These are phyloP conservation scores for Gari tellinella DNA, from an alignment of 2,888 invertebrate genomes.

Conservation along the genomic window DNA sequence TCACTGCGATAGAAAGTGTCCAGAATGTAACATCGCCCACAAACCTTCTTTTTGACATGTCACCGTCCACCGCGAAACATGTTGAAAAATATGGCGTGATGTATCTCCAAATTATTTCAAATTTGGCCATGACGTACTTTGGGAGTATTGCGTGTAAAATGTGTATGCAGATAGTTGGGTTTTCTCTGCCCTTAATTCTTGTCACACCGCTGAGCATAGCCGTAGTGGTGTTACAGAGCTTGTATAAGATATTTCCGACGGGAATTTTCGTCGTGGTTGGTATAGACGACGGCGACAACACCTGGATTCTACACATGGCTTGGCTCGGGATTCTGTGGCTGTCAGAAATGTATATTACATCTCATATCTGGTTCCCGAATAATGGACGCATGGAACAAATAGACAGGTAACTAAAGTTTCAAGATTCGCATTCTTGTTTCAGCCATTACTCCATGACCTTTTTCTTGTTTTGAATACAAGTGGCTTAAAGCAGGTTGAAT, in stretches of 20 bases:
- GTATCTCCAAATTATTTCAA: conserved; percentile 62
- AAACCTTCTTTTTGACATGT: not conserved
- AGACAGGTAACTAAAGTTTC: conserved; percentile 66
- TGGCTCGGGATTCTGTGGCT: conserved; percentile 74
- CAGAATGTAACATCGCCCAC: too few relatives aligned
- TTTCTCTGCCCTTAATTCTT: conserved; percentile 84
- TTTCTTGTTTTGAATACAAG: too few relatives aligned
- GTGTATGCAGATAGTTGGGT: conserved; percentile 84
- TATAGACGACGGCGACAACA: conserved; percentile 60
- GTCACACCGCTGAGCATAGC: conserved; percentile 81
- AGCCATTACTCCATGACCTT: too few relatives aligned
- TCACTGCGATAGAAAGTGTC: too few relatives aligned
- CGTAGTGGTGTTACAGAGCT: conserved; percentile 69
- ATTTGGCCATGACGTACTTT: conserved; percentile 84
- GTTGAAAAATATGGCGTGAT: conserved; percentile 65
- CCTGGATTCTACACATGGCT: conserved; percentile 62
- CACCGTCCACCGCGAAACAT: conserved; percentile 46
- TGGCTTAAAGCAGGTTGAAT: too few relatives aligned
- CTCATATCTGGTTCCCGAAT: conserved; percentile 79
- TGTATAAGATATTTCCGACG: conserved; percentile 61
- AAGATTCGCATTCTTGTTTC: too few relatives aligned
- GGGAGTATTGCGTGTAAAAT: conserved; percentile 86
- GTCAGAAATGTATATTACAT: conserved; percentile 77
- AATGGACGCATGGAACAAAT: conserved; percentile 78
- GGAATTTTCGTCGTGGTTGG: conserved; percentile 69